These are phyloP conservation scores for Euwallacea fornicatus DNA, from an alignment of 1,140 invertebrate genomes.

Conservation along the genomic window DNA sequence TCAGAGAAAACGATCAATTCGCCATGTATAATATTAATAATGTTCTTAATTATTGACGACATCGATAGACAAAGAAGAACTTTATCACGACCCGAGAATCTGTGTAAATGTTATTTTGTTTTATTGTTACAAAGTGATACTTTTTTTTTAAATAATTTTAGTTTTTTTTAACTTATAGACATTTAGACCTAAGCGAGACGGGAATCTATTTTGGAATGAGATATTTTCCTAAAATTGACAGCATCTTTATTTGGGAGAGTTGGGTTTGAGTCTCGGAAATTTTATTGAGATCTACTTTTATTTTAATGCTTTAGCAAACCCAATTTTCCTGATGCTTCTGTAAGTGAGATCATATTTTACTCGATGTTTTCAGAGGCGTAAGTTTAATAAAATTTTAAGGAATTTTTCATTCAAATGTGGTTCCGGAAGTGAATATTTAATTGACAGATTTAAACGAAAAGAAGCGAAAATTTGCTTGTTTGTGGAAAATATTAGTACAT, in stretches of 20 bases:
- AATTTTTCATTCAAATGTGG: not conserved
- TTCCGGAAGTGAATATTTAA: not conserved
- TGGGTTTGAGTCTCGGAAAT: not conserved
- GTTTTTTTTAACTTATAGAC: slow-evolving; percentile 38
- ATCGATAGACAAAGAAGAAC: too few species aligned
- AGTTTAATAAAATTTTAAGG: not conserved
- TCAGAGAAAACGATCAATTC: too few species aligned
- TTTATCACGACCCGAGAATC: too few species aligned
- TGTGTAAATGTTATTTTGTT: slow-evolving; percentile 50
- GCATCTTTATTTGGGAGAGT: slow-evolving; percentile 28
- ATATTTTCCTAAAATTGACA: slow-evolving; percentile 24
- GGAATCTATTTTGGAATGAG: slow-evolving; percentile 45
- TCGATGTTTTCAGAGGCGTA: not conserved
- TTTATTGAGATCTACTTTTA: not conserved
- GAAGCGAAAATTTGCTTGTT: not conserved
- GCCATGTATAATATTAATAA: too few species aligned
- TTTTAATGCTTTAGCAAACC: not conserved
- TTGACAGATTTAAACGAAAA: not conserved
- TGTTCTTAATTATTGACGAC: too few species aligned
- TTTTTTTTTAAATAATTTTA: slow-evolving; percentile 45
- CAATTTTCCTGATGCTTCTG: slow-evolving; percentile 41
- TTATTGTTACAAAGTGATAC: slow-evolving; percentile 53
- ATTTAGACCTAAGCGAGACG: slow-evolving; percentile 9
- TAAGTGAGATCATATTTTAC: slow-evolving; percentile 46
- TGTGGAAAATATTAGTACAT: slow-evolving; percentile 5